Conservation (phyloP, 2,113 vertebrate genomes). For the Naja naja region DNA sequence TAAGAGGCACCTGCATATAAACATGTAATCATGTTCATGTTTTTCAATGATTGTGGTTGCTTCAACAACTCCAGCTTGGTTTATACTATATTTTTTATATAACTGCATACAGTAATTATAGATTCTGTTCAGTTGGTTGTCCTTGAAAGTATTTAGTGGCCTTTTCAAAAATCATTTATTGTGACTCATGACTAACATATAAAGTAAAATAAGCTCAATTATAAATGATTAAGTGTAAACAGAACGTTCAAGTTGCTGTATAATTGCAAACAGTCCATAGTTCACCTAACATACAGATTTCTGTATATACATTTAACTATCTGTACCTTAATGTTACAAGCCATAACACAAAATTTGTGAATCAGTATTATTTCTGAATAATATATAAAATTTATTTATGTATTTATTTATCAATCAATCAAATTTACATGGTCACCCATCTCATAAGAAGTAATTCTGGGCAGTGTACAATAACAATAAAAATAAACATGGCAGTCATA, state of each 20-base stretch:
- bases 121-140: neutral
- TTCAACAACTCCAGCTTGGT: neutral
- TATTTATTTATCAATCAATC: neutral
- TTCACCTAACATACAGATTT: neutral
- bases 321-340: neutral
- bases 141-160: neutral
- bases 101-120: neutral
- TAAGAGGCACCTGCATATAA: neutral
- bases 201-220: neutral
- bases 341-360: neutral
- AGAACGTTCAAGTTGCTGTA: neutral
- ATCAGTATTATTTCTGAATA: neutral
- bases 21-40: neutral
- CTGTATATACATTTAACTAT: neutral
- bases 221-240: neutral
- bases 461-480: neutral
- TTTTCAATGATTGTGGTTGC: neutral
- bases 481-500: neutral
- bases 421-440: neutral
- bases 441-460: neutral
- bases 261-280: neutral
- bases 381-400: neutral
- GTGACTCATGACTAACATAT: neutral
- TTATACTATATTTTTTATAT: neutral
- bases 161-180: neutral